Evolutionary conservation across 2,797 vertebrate species (phyloP), one percentile per base, ranked within the genome.

Genomic region (Babyrousa celebensis): DNA sequence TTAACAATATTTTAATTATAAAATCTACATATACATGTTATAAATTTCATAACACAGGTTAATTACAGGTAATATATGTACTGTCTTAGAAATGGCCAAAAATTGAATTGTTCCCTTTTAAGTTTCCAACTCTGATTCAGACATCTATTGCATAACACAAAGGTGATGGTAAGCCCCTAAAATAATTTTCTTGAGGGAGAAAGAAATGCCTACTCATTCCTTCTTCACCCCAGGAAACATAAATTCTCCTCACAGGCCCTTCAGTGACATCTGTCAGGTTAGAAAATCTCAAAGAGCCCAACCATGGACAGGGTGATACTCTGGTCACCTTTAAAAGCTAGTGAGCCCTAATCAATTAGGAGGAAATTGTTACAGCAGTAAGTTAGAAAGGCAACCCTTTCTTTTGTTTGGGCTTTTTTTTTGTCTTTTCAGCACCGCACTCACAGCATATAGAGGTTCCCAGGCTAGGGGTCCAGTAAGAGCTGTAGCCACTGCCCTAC

Each of bases 1-100:
- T 77, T 82, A 80, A 94, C 85, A 52, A 48, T 89, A 94, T 68
- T 85, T 89, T 10, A 65, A 60, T 95, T 70, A 85, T 94, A 97
- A 91, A 89, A 71, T 77, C 23, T 87, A 75, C 62, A 91, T 60
- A 86, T 10, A 71, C 23, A 36, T 48, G 43, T 48, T 48, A 48
- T 5, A 75, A 40, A 93, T 77, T 94, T 91, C 9, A 70, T 29
- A 80, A 62, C 6, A 43, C 23, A 56, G 2, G 70, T 91, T 86
- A 86, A 72, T 91, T 90, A 60, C 3, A 88, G 43, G 48, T 68
- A 77, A 72, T 23, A 40, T 23, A 52, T n/a, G 18, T 0, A 72
- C 17, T 78, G 85, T 67, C 40, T 79, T 52, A 86, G 78, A 88
- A 70, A 91, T 67, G 18, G 12, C 36, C 11, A 25, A 77, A 29